These are phyloP conservation scores for Rhingia rostrata DNA, from an alignment of 2,888 invertebrate species.

Conservation along the genomic window DNA sequence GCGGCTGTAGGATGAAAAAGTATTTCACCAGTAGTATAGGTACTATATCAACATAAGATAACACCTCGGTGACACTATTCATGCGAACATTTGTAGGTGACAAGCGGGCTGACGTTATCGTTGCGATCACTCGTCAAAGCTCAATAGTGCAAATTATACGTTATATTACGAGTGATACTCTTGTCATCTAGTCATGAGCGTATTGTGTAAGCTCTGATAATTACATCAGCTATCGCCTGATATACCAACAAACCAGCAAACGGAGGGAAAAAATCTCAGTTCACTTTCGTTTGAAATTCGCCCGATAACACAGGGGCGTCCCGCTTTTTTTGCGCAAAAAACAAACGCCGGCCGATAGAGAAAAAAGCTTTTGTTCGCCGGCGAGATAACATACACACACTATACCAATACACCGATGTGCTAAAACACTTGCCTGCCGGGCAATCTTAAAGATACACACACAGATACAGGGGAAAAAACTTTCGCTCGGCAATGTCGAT, in stretches of 20 bases:
- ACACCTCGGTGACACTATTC: slow-evolving; percentile 34
- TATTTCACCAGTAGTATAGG: background rate
- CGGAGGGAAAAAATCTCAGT: slow-evolving; percentile 21
- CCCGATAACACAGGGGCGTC: slow-evolving; percentile 69
- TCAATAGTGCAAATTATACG: slow-evolving; percentile 34
- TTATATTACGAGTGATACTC: background rate
- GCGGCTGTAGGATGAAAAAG: background rate
- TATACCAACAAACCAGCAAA: slow-evolving; percentile 34
- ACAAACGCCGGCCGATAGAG: slow-evolving; percentile 15
- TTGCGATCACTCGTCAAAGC: slow-evolving; percentile 43
- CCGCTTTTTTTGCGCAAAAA: slow-evolving; percentile 42
- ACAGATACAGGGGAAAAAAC: slow-evolving; percentile 38
- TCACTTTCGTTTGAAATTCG: slow-evolving; percentile 70
- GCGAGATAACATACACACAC: slow-evolving; percentile 56
- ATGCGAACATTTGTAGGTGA: background rate
- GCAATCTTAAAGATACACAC: slow-evolving; percentile 48
- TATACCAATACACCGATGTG: slow-evolving; percentile 8
- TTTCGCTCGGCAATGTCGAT: slow-evolving; percentile 31
- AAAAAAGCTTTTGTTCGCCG: slow-evolving; percentile 53
- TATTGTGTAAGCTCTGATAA: slow-evolving; percentile 65
- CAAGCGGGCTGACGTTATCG: slow-evolving; percentile 6
- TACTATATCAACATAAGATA: slow-evolving; percentile 20
- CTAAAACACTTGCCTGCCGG: slow-evolving; percentile 56
- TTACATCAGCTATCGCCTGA: slow-evolving; percentile 57
- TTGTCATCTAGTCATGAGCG: slow-evolving; percentile 24